phyloP scores from a whole-genome alignment of 2,888 invertebrate species.

The Galerucella calmariensis region DNA sequence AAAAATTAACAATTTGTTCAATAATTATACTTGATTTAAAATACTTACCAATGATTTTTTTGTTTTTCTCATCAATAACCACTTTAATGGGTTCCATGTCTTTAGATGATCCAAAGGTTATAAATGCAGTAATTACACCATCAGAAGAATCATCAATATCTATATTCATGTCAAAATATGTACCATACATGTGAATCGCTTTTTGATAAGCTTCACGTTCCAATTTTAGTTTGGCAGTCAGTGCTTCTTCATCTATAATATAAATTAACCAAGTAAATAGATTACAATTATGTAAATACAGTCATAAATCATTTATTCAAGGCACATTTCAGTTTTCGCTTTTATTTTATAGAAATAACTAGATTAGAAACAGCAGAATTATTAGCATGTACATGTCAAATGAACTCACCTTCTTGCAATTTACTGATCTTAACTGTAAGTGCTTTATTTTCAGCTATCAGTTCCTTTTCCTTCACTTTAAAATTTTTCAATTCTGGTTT shows the following conservation, averaged over 20 bases:
- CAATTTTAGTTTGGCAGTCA: background rate
- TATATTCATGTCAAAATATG: conserved; percentile 32
- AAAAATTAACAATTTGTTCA: background rate
- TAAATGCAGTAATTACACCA: conserved; percentile 28
- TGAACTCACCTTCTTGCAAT: conserved; percentile 30
- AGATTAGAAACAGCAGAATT: too few relatives aligned
- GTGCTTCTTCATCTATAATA: conserved; percentile 13
- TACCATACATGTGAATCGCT: conserved; percentile 11
- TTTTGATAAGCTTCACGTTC: conserved; percentile 8
- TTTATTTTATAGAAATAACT: too few relatives aligned
- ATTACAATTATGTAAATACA: background rate
- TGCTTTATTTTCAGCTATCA: conserved; percentile 14
- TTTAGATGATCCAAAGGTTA: conserved; percentile 29
- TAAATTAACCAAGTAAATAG: background rate
- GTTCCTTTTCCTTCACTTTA: conserved; percentile 9
- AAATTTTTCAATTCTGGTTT: conserved; percentile 17
- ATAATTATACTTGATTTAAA: background rate
- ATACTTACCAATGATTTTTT: conserved; percentile 38
- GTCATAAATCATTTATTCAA: background rate
- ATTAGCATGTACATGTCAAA: too few relatives aligned
- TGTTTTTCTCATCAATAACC: conserved; percentile 28
- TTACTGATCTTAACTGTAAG: conserved; percentile 13
- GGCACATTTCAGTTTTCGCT: too few relatives aligned
- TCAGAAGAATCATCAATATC: conserved; percentile 18
- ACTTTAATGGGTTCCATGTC: conserved; percentile 31